A percentile compares a stretch with the other conserved stretches of the same genome.
Evolutionary conservation across 1,140 invertebrate species (phyloP).

Genomic region (Whitmania pigra): DNA sequence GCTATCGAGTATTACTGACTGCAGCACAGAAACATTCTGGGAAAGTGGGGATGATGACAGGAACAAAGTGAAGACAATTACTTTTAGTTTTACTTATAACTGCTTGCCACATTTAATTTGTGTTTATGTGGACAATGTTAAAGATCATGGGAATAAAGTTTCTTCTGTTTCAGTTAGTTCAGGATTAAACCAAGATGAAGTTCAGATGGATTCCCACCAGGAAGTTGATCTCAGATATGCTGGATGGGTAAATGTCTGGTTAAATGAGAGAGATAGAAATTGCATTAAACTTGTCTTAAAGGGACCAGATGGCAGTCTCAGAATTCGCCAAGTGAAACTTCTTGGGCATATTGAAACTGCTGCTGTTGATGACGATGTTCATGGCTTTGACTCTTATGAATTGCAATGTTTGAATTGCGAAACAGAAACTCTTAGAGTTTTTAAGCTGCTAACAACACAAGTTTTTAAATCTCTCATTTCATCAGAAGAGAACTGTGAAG

Average conservation of each 20-base stretch:
- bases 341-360: slow-evolving; percentile 34
- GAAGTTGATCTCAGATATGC: slow-evolving; percentile 68
- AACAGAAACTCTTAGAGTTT: slow-evolving; percentile 78
- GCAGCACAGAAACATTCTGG: slow-evolving; percentile 96
- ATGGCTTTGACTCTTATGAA: slow-evolving; percentile 28
- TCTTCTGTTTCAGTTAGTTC: slow-evolving; percentile 65
- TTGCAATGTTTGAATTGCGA: slow-evolving; percentile 62
- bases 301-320: slow-evolving; percentile 74
- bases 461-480: slow-evolving; percentile 78
- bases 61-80: slow-evolving; percentile 63
- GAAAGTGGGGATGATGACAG: slow-evolving; percentile 91
- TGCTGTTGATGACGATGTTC: slow-evolving; percentile 26
- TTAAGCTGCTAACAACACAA: slow-evolving; percentile 80
- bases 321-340: slow-evolving; percentile 66
- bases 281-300: slow-evolving; percentile 68
- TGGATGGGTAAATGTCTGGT: slow-evolving; percentile 52
- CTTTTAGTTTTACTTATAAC: slow-evolving; percentile 32
- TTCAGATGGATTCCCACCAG: slow-evolving; percentile 57
- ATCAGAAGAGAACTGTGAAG: background rate
- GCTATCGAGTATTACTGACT: slow-evolving; percentile 78
- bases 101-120: slow-evolving; percentile 57
- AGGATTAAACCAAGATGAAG: slow-evolving; percentile 63
- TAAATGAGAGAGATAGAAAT: slow-evolving; percentile 20
- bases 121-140: slow-evolving; percentile 80
- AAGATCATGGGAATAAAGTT: slow-evolving; percentile 80